Base-by-base conservation (phyloP, 2,888 invertebrate genomes). In the Leucophenga maculata region DNA sequence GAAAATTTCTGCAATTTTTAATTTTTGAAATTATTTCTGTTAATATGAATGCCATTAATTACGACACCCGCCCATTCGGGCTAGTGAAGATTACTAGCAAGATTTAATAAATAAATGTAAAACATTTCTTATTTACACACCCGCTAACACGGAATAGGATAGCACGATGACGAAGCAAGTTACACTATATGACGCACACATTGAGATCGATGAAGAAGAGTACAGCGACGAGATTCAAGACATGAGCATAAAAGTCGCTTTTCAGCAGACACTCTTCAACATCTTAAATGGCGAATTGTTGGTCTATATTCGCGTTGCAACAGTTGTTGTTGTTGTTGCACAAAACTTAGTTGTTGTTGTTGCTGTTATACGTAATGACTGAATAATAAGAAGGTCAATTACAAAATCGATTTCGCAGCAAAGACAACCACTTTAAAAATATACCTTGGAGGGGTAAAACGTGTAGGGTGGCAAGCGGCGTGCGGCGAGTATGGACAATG, bases 381-480 rank as follows among this genome's bases (percentile, higher is more conserved):
- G 72, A 74, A 75, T 82, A 82, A 84, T 82, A 79, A 80, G 77
- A 78, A 65, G 72, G 72, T 67, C 79, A 84, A 80, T 78, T 80
- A 77, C 76, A 75, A 75, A 74, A 76, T 67, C 44, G 16, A 66
- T 32, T 55, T 71, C 70, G 72, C 60, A 69, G 68, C 72, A 64
- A 74, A 71, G 75, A 76, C 80, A 76, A 39, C 11, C 39, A 8
- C 39, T 39, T 39, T 39, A 11, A 39, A 6, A 39, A 1, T 39
- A 8, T 39, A 39, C 39, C 18, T 39, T 3, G 39, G 8, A 39
- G 39, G 11, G 39, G 39, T 26, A 4, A 26, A 26, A 4, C 2
- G 26, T 26, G 26, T 26, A 26, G 4, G 2, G 26, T 26, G 46
- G 46, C 13, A 46, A 46, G n/a, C 46, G n/a, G n/a, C 46, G n/a